Base-by-base conservation (phyloP, 2,888 invertebrate species). In the Masnerella sp. region DNA sequence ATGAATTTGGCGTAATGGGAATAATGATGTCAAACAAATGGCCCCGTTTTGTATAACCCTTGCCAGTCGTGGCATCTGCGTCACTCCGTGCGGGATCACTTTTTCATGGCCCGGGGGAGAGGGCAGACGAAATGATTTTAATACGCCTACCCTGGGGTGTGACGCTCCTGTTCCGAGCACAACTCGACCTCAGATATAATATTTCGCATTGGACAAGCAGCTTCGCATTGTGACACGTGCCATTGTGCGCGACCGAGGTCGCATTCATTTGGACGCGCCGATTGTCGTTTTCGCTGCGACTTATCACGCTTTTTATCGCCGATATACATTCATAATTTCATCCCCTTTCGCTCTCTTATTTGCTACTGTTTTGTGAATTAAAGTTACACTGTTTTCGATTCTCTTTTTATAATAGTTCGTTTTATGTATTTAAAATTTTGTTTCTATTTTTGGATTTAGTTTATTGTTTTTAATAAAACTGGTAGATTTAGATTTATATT, bases 1-100 rank as follows among this genome's bases (percentile, higher is more conserved):
- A 70, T 65, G 59, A 65, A 69, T 59, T 65, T 54, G 67, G 18
- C 43, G 72, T 70, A 77, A 77, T 79, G 78, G 79, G 79, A 83
- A 84, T 85, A 83, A 85, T 82, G 83, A 86, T 83, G 83, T 84
- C 82, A 84, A 85, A 82, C 80, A 80, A 82, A 79, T 77, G 80
- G 77, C 78, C 77, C 68, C 75, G 79, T 75, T 75, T 79, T 65
- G 73, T 70, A 42, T 54, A 79, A 77, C 81, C 79, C 79, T 80
- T 78, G 74, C 76, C 67, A 65, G 65, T 54, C 45, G 73, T 71
- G 76, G 82, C 82, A 82, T 82, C 82, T 82, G 81, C 75, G 78
- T 77, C 59, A 32, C 22, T 68, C 49, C 68, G 65, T 69, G 51
- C 75, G 74, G 77, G 74, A 70, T 74, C 67, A 58, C 52, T 68